Evolutionary conservation across 1,140 invertebrate species (phyloP), one percentile per base, ranked within the genome.

Genomic region (Atta texana): DNA sequence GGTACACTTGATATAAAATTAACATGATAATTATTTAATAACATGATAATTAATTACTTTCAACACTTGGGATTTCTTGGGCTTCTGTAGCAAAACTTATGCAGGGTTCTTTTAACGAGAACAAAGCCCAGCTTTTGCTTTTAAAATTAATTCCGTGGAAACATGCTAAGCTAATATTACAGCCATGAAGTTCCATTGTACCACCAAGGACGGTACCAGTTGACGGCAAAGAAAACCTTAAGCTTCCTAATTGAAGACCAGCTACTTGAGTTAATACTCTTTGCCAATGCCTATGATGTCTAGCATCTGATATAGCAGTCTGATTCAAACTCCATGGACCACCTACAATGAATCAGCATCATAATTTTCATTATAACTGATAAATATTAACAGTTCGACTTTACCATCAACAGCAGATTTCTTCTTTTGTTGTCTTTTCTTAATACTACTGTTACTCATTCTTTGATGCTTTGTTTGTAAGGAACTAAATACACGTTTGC

Each of bases 141-240:
- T 98, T 98, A 94, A 99, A 99, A 95, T 99, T 99, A 91, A 99
- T 98, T 6, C 99, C 99, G 95, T 99, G 98, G 96, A 99, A 99
- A 94, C 99, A 99, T 8, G 98, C 99, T 55, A 99, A 95, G 16
- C 98, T 99, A 59, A 99, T 98, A 93, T 99, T 98, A 44, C 97
- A 98, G 28, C 97, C 97, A 89, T 98, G 97, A 18, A 99, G 95
- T 92, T 98, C 98, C 96, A 98, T 98, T n/a, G 98, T 98, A 44
- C 99, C 98, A 21, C 99, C 99, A 0, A 99, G 95, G 16, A 99
- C 97, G 2, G 98, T 98, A 14, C 98, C 98, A 92, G 96, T 94
- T 53, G 94, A 93, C 10, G 93, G 95, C 34, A 95, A 82, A 63
- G 93, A 94, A 81, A 95, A 95, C 80, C 91, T 92, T 91, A 98